Base-by-base conservation (phyloP, 2,888 invertebrate species). In the Ethmia dodecea region DNA sequence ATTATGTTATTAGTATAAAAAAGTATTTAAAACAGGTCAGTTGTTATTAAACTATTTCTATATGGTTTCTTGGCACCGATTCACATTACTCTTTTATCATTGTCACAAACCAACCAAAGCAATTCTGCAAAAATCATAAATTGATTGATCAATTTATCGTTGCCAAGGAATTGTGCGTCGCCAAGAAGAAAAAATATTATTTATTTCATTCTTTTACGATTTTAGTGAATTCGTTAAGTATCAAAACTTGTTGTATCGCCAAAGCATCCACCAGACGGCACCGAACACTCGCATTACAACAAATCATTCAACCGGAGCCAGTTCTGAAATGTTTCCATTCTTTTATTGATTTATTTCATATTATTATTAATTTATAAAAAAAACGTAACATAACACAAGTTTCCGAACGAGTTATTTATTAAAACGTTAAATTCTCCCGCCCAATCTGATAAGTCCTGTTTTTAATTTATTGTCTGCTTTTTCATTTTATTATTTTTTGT, bases 301-400 rank as follows among this genome's bases (percentile, higher is more conserved):
- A 86, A 83, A 86, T 86, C 84, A 83, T 83, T 84, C 84, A 79
- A 60, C 64, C 72, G 64, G 60, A 60, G 61, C 70, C 71, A 59
- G 65, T 62, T 70, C 73, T 66, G 72, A 73, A 75, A 75, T 65
- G 72, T 71, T 81, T 77, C 78, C 81, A 83, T 81, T 81, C 80
- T 75, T 75, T 72, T 75, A 79, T 83, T 86, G 83, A 83, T 83
- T 84, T 86, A 84, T 83, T 75, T 69, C 72, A 63, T 70, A 78
- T 80, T 84, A 84, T 80, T 86, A 83, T 80, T 83, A 83, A 78
- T 81, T 77, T 66, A 64, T 63, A 70, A 60, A 65, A 66, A 65
- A 64, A 61, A 64, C 57, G 59, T 56, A 60, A 63, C 59, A 61
- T 37, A 37, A 38, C 42, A 42, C 42, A 42, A 47, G 38, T 34